Evolutionary conservation across 92 coral and sea anemone genomes (phyloP).

Genomic region (Actinernus sp.): DNA sequence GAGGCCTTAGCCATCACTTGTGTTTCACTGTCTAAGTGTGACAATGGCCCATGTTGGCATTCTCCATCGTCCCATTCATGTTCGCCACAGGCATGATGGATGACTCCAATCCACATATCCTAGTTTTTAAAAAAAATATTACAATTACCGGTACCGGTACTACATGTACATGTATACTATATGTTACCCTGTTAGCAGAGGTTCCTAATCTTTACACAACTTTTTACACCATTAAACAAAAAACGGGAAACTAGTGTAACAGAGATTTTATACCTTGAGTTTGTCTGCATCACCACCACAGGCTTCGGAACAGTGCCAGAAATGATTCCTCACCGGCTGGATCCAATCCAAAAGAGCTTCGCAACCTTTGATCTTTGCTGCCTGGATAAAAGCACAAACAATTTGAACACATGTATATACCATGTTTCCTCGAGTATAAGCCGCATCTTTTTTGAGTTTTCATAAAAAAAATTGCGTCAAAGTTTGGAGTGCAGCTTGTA

Average conservation of each 20-base stretch:
- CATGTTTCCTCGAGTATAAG: too few species aligned
- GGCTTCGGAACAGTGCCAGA: slow-evolving; percentile 69
- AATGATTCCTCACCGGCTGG: slow-evolving; percentile 64
- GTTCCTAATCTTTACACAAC: too few species aligned
- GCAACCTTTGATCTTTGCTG: slow-evolving; percentile 45
- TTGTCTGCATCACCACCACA: slow-evolving; percentile 55
- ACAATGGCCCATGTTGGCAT: slow-evolving; percentile 47
- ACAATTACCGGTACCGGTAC: too few species aligned
- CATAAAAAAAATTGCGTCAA: too few species aligned
- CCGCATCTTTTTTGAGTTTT: too few species aligned
- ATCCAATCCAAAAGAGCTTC: slow-evolving; percentile 58
- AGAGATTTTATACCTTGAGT: slow-evolving; percentile 40
- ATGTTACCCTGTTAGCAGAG: too few species aligned
- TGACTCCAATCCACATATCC: slow-evolving; percentile 59
- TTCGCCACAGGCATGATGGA: slow-evolving; percentile 54
- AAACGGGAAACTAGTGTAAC: too few species aligned
- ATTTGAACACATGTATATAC: too few species aligned
- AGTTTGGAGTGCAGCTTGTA: too few species aligned
- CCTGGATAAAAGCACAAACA: too few species aligned
- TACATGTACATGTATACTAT: too few species aligned
- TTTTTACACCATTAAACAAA: too few species aligned
- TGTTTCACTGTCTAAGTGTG: slow-evolving; percentile 26
- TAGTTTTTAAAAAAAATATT: slow-evolving; percentile 2
- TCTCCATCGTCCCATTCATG: slow-evolving; percentile 51
- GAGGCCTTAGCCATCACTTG: slow-evolving; percentile 18